Percentiles rank a stretch among this genome's conserved stretches.
Conservation (phyloP, 2,113 vertebrate genomes). For the Hiodon tergisus region DNA sequence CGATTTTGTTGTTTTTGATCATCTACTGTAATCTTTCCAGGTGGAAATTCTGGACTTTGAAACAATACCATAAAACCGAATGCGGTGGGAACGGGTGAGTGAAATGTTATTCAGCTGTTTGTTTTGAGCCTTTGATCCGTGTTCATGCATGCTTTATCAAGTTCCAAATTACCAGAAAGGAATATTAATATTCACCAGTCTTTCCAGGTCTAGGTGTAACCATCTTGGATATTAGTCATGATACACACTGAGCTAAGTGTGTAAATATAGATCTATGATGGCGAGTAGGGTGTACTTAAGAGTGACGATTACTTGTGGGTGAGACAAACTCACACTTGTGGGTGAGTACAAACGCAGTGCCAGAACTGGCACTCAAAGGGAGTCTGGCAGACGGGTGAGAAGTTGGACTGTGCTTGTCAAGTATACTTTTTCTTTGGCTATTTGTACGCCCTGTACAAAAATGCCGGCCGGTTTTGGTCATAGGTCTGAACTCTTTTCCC, state of each 20-base stretch:
- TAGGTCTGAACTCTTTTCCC: background rate
- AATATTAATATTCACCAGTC: background rate
- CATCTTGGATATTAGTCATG: background rate
- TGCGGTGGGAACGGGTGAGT: too few relatives aligned
- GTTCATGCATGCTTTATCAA: background rate
- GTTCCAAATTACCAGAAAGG: background rate
- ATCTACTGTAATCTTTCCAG: too few relatives aligned
- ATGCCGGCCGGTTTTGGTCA: background rate
- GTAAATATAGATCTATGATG: conserved; percentile 13
- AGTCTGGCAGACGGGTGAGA: background rate
- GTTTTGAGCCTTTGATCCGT: too few relatives aligned
- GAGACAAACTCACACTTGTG: background rate
- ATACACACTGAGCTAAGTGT: background rate
- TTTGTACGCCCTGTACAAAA: background rate
- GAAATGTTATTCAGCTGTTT: too few relatives aligned
- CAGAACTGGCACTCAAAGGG: background rate
- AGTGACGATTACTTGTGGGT: background rate
- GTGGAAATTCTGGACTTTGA: too few relatives aligned
- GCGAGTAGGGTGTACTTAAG: background rate
- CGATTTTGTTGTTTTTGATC: too few relatives aligned
- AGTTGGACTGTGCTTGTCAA: background rate
- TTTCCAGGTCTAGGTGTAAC: background rate
- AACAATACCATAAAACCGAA: too few relatives aligned
- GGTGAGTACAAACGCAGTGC: background rate
- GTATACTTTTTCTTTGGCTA: background rate